Percentiles rank a stretch among this genome's conserved stretches.
Evolutionary conservation across 1,140 invertebrate species (phyloP).

Genomic region (Anastrepha obliqua): DNA sequence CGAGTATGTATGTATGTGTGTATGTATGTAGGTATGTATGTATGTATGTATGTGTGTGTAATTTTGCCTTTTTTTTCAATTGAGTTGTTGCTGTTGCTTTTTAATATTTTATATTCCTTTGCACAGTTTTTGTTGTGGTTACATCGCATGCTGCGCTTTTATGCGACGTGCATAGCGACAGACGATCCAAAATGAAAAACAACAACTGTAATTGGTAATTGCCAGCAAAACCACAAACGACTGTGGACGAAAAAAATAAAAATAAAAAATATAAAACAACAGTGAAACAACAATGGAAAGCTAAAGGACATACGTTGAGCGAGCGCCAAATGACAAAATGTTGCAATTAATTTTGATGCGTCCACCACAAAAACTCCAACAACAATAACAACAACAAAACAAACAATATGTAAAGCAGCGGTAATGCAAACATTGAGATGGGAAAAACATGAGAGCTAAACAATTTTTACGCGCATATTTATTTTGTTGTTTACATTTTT

Average conservation of each 20-base stretch:
- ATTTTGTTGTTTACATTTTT: background rate
- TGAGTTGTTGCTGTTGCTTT: background rate
- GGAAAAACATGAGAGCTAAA: background rate
- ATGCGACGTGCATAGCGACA: background rate
- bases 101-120: background rate
- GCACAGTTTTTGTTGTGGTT: background rate
- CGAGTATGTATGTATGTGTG: background rate
- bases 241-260: background rate
- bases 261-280: background rate
- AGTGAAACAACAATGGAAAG: background rate
- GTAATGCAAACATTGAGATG: background rate
- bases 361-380: constrained; percentile 1
- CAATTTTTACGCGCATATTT: background rate
- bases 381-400: background rate
- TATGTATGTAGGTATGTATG: background rate
- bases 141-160: background rate
- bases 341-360: constrained; percentile 52
- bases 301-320: background rate
- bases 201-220: constrained; percentile 46
- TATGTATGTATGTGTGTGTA: background rate
- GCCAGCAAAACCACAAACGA: constrained; percentile 32
- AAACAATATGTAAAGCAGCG: background rate
- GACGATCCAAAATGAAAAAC: constrained; percentile 15
- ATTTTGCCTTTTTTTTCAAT: background rate
- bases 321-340: constrained; percentile 33